Evolutionary conservation across 2,888 invertebrate genomes (phyloP).

Genomic region (Itoplectis maculator): DNA sequence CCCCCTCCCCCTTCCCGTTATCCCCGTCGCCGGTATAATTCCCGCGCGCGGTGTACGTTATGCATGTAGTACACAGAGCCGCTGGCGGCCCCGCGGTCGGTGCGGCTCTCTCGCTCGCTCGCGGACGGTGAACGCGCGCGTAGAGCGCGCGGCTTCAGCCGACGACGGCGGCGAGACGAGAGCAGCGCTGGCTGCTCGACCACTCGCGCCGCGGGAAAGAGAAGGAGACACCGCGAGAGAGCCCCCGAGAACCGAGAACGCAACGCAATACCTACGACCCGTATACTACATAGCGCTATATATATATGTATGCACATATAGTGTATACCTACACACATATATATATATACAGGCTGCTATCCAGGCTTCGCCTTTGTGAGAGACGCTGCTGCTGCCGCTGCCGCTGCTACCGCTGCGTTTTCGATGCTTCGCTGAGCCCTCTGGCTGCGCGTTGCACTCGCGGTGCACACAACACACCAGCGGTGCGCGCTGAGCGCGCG

Average conservation of each 20-base stretch:
- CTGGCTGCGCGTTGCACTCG: constrained; percentile 63
- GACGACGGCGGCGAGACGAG: no score
- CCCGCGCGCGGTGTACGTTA: background rate
- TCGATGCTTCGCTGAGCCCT: constrained; percentile 63
- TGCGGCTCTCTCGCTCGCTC: background rate
- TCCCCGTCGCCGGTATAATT: background rate
- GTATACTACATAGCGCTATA: constrained; percentile 28
- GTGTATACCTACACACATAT: constrained; percentile 21
- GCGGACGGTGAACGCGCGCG: no score
- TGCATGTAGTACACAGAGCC: constrained; percentile 20
- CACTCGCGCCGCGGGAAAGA: no score
- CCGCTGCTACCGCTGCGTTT: constrained; percentile 33
- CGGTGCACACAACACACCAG: constrained; percentile 44
- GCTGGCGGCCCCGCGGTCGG: constrained; percentile 29
- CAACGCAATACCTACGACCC: constrained; percentile 52
- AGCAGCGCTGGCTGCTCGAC: no score
- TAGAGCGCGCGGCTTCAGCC: background rate
- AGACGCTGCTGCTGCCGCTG: constrained; percentile 51
- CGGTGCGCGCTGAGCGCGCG: constrained; percentile 59
- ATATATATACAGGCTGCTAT: constrained; percentile 32
- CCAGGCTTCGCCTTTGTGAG: constrained; percentile 62
- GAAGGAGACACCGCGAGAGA: constrained; percentile 23
- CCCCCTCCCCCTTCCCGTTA: background rate
- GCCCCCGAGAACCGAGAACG: constrained; percentile 49
- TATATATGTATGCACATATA: constrained; percentile 4